Evolutionary conservation across 2,888 invertebrate genomes (phyloP).

Genomic region (Hirtodrosophila duncani): DNA sequence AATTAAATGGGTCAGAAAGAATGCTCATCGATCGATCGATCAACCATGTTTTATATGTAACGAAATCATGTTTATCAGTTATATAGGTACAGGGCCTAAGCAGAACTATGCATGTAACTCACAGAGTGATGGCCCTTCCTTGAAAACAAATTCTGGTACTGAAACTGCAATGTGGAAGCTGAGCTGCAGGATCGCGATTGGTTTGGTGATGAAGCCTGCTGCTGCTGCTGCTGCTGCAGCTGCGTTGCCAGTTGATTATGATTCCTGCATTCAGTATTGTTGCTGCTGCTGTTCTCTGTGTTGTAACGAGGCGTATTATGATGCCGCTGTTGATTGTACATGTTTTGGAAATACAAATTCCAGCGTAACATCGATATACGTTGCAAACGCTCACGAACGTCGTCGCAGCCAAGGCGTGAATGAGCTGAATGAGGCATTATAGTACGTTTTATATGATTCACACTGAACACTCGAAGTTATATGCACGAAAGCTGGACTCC

Average conservation of each 20-base stretch:
- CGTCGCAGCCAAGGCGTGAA: constrained; percentile 12
- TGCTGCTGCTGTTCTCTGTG: constrained; percentile 1
- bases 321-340: constrained; percentile 11
- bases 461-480: too few relatives aligned
- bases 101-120: constrained; percentile 48
- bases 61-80: too few relatives aligned
- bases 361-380: constrained; percentile 35
- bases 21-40: not conserved
- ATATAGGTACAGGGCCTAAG: too few relatives aligned
- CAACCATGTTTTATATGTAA: too few relatives aligned
- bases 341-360: constrained; percentile 44
- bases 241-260: constrained; percentile 8
- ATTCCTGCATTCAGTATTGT: constrained; percentile 1
- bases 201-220: constrained; percentile 7
- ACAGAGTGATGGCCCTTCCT: constrained; percentile 32
- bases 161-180: constrained; percentile 12
- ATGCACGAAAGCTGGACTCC: too few relatives aligned
- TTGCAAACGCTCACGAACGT: constrained; percentile 21
- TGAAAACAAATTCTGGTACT: constrained; percentile 25
- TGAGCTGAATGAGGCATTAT: constrained; percentile 15
- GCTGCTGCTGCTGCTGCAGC: constrained; percentile 6
- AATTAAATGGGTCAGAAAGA: not conserved
- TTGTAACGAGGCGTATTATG: not conserved
- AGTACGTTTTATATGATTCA: too few relatives aligned
- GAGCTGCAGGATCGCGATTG: constrained; percentile 32